Conservation (phyloP, 2,113 vertebrate species). For the Balaeniceps rex region DNA sequence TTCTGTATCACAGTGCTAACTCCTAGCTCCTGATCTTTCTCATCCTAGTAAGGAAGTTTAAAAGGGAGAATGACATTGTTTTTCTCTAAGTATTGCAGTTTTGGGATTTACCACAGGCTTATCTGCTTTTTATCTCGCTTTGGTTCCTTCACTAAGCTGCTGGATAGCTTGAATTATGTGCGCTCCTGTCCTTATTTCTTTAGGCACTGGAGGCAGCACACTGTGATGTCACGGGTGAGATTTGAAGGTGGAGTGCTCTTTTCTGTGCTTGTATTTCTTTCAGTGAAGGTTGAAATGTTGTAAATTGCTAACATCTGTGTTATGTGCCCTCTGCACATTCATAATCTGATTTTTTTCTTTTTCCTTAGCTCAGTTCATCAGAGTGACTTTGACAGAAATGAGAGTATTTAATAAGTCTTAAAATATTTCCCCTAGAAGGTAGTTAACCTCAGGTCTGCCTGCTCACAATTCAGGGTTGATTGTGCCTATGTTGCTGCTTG, state of each 20-base stretch:
- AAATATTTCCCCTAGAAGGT: slow-evolving; percentile 3
- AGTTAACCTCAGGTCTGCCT: background rate
- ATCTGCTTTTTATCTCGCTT: background rate
- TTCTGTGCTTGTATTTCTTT: background rate
- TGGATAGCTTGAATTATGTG: background rate
- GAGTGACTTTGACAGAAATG: background rate
- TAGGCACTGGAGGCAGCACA: background rate
- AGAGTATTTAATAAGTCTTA: background rate
- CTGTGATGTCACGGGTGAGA: background rate
- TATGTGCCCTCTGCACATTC: background rate
- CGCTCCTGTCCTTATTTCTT: background rate
- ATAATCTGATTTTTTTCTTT: background rate
- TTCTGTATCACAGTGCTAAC: background rate
- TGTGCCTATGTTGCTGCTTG: background rate
- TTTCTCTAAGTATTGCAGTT: background rate
- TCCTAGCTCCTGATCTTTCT: background rate
- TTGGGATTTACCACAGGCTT: background rate
- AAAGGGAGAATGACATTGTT: background rate
- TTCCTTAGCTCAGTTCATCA: background rate
- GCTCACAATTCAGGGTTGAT: background rate
- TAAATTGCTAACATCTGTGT: slow-evolving; percentile 18
- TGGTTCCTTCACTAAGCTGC: background rate
- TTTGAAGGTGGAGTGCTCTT: background rate
- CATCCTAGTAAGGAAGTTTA: background rate
- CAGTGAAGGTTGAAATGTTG: background rate